Conservation (phyloP, 2,888 invertebrate genomes). For the Caenorhabditis sp. region DNA sequence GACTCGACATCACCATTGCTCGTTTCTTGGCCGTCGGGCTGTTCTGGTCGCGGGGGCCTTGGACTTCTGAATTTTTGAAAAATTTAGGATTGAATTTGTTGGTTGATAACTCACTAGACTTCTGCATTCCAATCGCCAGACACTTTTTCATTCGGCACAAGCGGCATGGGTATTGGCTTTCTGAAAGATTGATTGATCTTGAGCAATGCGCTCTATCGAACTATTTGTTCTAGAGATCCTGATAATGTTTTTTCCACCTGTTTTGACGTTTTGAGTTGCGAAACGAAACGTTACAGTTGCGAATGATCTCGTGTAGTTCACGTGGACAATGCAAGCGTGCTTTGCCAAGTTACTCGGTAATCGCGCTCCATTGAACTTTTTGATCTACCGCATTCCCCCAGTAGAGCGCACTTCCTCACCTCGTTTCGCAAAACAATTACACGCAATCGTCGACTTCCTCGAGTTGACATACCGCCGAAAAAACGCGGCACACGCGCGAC, state of each 20-base stretch:
- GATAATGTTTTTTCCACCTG: too few relatives aligned
- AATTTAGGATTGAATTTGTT: too few relatives aligned
- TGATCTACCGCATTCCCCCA: too few relatives aligned
- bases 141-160: slow-evolving; percentile 55
- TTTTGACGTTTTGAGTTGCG: too few relatives aligned
- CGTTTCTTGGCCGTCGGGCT: too few relatives aligned
- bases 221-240: too few relatives aligned
- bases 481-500: slow-evolving; percentile 51
- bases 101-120: slow-evolving; percentile 11
- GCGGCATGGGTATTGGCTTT: slow-evolving; percentile 49
- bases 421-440: slow-evolving; percentile 36
- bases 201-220: too few relatives aligned
- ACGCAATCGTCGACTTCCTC: slow-evolving; percentile 39
- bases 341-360: too few relatives aligned
- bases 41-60: slow-evolving; percentile 41
- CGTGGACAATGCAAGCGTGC: too few relatives aligned
- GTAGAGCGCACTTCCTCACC: slow-evolving; percentile 17
- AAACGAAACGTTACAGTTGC: too few relatives aligned
- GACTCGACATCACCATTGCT: slow-evolving; percentile 30
- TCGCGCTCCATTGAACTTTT: too few relatives aligned
- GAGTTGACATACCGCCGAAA: slow-evolving; percentile 50
- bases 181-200: slow-evolving; percentile 35
- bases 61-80: slow-evolving; percentile 54
- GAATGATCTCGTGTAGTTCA: too few relatives aligned
- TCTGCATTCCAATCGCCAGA: slow-evolving; percentile 32